Evolutionary conservation across 2,797 vertebrate species (phyloP).

Genomic region (Monodelphis domestica): DNA sequence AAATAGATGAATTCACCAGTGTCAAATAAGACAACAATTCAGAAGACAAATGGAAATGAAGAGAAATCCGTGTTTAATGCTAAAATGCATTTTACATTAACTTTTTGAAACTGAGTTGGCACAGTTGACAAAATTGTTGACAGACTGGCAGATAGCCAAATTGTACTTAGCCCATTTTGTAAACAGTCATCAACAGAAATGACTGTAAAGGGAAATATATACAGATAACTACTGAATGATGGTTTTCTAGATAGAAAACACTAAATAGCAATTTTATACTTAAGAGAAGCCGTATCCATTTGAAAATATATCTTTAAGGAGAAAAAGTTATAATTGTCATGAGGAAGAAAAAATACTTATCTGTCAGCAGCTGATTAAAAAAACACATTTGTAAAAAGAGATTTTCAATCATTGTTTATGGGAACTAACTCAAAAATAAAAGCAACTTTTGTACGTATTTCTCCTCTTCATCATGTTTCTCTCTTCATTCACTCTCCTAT

Average conservation of each 20-base stretch:
- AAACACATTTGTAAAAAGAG: background rate
- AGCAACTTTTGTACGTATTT: background rate
- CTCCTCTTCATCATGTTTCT: background rate
- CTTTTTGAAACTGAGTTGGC: slow-evolving; percentile 2
- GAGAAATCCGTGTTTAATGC: background rate
- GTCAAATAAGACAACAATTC: background rate
- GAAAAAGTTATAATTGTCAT: background rate
- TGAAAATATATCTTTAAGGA: background rate
- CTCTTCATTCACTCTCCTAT: background rate
- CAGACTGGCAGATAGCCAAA: background rate
- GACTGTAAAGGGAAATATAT: background rate
- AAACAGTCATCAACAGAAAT: background rate
- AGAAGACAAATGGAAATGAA: slow-evolving; percentile 11
- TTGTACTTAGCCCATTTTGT: background rate
- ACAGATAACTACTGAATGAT: background rate
- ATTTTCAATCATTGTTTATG: background rate
- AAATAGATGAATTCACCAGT: background rate
- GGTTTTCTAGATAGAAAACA: background rate
- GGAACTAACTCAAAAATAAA: background rate
- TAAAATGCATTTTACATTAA: slow-evolving; percentile 14
- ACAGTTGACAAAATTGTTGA: background rate
- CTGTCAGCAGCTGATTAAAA: background rate
- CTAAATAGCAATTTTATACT: background rate
- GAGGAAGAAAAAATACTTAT: background rate
- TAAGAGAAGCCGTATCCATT: background rate